Base-by-base conservation (phyloP, 2,888 invertebrate genomes). In the Dexiosoma caninum region DNA sequence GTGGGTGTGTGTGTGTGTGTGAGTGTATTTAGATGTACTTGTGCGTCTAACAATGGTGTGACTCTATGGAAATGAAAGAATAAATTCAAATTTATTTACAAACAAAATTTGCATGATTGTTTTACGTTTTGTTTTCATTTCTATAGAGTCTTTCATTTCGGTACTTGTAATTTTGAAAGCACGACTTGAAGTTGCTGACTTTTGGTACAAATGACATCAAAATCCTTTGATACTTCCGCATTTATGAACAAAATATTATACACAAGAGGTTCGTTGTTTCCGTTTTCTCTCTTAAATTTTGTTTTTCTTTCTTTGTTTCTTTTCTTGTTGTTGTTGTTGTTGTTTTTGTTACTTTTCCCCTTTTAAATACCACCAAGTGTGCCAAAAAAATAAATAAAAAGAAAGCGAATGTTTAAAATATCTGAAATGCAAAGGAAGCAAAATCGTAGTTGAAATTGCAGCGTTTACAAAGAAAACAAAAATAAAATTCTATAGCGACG, bases 171-270 rank as follows among this genome's bases (percentile, higher is more conserved):
- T 49, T 49, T 49, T 59, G 67, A 76, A 44, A 70, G 44, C 35
- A 35, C 37, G 42, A 69, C 46, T 77, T 64, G 40, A 57, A 77
- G 21, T 37, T 70, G 40, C 27, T 40, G 69, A 70, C 62, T 70
- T 77, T 64, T 49, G 37, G 49, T 67, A 72, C 72, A 74, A 62
- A 78, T 72, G 67, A 62, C 78, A 72, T 59, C 35, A 55, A 74
- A 78, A 69, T 78, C 78, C 78, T 78, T 78, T 78, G 78, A 74
- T 74, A 72, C 60, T 78, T 70, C 35, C 72, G 60, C 78, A 78
- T 66, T 72, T 78, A 67, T 62, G 67, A 60, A 67, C 67, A 78
- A 16, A 78, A 55, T 78, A 72, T 78, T 78, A 62, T 78, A 67
- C 78, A 66, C 72, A 67, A 67, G 72, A 55, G 78, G 66, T 66